Percentiles rank a stretch among this genome's conserved stretches.
Evolutionary conservation across 2,888 invertebrate species (phyloP).

Genomic region (Schrankia costaestrigalis): DNA sequence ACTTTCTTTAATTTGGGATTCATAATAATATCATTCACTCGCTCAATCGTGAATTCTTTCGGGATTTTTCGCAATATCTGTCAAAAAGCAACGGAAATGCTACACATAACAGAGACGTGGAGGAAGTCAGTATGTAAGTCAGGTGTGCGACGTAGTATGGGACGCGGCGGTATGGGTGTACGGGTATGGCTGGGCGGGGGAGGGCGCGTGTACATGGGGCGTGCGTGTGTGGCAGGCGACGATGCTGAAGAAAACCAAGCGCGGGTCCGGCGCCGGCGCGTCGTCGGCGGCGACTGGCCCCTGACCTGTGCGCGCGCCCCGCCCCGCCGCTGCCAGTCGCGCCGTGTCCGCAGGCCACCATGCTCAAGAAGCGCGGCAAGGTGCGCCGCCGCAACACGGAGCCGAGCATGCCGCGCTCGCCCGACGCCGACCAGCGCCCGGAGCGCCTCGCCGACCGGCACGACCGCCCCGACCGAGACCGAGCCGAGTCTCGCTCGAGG

Average conservation of each 20-base stretch:
- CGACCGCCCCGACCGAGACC: constrained; percentile 49
- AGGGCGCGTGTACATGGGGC: constrained; percentile 35
- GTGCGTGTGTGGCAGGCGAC: constrained; percentile 90
- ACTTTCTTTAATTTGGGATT: too few species aligned
- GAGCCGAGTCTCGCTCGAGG: constrained; percentile 63
- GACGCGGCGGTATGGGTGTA: constrained; percentile 35
- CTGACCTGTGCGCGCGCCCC: constrained; percentile 45
- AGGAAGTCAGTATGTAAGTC: too few species aligned
- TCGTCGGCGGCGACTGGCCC: constrained; percentile 78
- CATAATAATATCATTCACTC: too few species aligned
- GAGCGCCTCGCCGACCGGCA: constrained; percentile 60
- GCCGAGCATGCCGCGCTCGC: constrained; percentile 84
- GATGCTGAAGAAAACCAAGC: constrained; percentile 99
- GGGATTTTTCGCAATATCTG: too few species aligned
- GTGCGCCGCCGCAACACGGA: constrained; percentile 98
- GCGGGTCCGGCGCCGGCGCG: constrained; percentile 91
- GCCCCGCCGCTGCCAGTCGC: constrained; percentile 53
- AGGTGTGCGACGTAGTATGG: constrained; percentile 31
- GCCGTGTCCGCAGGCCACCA: constrained; percentile 92
- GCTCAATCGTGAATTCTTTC: too few species aligned
- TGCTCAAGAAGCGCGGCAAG: constrained; percentile 99
- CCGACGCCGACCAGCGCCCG: constrained; percentile 59
- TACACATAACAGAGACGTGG: too few species aligned
- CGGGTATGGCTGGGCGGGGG: constrained; percentile 33
- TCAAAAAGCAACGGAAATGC: too few species aligned